Evolutionary conservation across 2,797 vertebrate genomes (phyloP).

Genomic region (Chromobotia macracanthus): DNA sequence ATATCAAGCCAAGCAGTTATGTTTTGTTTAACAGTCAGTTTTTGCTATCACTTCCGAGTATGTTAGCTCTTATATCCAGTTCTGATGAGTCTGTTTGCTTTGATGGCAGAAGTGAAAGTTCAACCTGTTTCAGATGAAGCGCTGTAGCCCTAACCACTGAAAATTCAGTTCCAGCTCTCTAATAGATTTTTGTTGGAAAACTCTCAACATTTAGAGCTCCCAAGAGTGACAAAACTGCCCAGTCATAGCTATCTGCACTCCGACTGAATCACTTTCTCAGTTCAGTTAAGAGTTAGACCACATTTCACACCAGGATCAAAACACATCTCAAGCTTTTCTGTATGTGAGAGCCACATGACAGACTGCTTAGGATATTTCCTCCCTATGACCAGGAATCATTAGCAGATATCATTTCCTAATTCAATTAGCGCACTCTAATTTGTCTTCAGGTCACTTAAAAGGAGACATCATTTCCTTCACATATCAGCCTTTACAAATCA

Average conservation of each 20-base stretch:
- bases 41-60: no score
- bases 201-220: not conserved
- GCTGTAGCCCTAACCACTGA: not conserved
- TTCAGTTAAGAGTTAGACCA: not conserved
- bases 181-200: slow-evolving; percentile 7
- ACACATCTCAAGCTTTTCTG: not conserved
- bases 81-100: no score
- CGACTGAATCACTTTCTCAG: not conserved
- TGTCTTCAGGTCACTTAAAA: slow-evolving; percentile 23
- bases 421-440: slow-evolving; percentile 22
- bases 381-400: slow-evolving; percentile 3
- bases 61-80: not conserved
- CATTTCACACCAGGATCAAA: slow-evolving; percentile 1
- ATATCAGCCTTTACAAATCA: slow-evolving; percentile 29
- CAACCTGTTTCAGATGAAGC: not conserved
- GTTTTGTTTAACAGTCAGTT: no score
- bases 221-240: not conserved
- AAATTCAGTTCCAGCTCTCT: not conserved
- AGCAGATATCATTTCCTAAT: slow-evolving; percentile 33
- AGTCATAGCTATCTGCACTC: not conserved
- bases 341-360: slow-evolving; percentile 1
- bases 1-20: no score
- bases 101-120: not conserved
- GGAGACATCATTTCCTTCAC: slow-evolving; percentile 31
- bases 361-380: slow-evolving; percentile 13